These are phyloP conservation scores for Hirundichthys speculiger DNA, from an alignment of 2,113 vertebrate genomes.

Conservation along the genomic window DNA sequence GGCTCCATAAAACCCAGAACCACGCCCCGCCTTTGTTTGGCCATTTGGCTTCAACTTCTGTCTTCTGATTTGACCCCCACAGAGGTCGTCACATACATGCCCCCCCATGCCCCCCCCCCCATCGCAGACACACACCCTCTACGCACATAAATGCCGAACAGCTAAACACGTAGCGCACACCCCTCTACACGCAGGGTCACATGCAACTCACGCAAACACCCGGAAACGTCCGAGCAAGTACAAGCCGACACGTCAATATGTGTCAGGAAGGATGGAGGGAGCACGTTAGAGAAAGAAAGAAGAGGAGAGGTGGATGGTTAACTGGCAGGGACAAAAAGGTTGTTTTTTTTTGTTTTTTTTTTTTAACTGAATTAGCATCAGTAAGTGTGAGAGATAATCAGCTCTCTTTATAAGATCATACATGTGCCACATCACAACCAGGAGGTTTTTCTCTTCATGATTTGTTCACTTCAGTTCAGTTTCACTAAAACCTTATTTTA, in stretches of 20 bases:
- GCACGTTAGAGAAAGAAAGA: too few species aligned
- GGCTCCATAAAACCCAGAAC: slow-evolving; percentile 68
- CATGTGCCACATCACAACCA: too few species aligned
- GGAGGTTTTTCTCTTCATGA: too few species aligned
- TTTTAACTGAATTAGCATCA: background rate
- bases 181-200: slow-evolving; percentile 35
- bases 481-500: too few species aligned
- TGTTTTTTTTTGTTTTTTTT: too few species aligned
- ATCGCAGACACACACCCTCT: background rate
- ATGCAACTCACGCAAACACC: slow-evolving; percentile 22
- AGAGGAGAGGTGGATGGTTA: too few species aligned
- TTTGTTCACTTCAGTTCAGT: too few species aligned
- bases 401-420: too few species aligned
- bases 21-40: slow-evolving; percentile 71
- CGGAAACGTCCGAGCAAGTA: too few species aligned
- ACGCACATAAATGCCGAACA: background rate
- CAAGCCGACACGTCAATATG: too few species aligned
- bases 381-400: background rate
- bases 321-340: too few species aligned
- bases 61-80: slow-evolving; percentile 58
- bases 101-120: slow-evolving; percentile 30
- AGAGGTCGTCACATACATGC: slow-evolving; percentile 65
- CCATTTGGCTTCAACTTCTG: slow-evolving; percentile 75
- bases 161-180: slow-evolving; percentile 20
- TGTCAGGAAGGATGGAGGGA: too few species aligned